phyloP scores from a whole-genome alignment of 2,888 invertebrate genomes.

The Spilosoma lubricipeda region DNA sequence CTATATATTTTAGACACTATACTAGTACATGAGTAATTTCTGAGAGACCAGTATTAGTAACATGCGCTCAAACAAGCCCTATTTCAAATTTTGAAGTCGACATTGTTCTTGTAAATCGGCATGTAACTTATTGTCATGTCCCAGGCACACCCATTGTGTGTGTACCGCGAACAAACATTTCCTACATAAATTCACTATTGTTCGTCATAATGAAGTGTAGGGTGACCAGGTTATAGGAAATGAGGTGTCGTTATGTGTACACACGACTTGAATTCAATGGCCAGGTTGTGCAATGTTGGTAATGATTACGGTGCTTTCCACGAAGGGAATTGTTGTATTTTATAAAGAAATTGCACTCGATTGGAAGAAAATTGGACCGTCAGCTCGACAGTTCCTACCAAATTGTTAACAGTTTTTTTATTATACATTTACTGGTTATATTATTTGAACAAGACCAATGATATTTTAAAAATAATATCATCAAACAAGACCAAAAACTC shows the following conservation, averaged over 20 bases:
- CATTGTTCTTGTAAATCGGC: slow-evolving; percentile 43
- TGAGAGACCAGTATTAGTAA: neutral
- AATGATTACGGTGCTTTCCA: slow-evolving; percentile 1
- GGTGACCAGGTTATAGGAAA: slow-evolving; percentile 39
- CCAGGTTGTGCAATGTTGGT: slow-evolving; percentile 12
- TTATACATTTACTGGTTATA: too few species aligned
- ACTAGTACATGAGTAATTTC: neutral
- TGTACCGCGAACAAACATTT: slow-evolving; percentile 55
- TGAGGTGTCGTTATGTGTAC: slow-evolving; percentile 19
- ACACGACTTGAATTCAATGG: slow-evolving; percentile 13
- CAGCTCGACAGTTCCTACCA: too few species aligned
- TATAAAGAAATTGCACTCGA: neutral
- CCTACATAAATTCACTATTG: slow-evolving; percentile 50
- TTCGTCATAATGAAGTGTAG: slow-evolving; percentile 40
- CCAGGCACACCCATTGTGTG: slow-evolving; percentile 53
- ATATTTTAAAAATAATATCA: too few species aligned
- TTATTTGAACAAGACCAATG: too few species aligned
- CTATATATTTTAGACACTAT: neutral
- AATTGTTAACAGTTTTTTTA: too few species aligned
- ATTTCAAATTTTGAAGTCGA: slow-evolving; percentile 13
- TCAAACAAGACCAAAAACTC: too few species aligned
- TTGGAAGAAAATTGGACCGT: neutral
- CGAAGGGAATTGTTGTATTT: neutral
- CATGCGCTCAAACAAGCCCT: neutral
- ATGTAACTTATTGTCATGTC: slow-evolving; percentile 48